These are phyloP conservation scores for Rhadina sibilatrix DNA, from an alignment of 2,113 vertebrate species.

Conservation along the genomic window DNA sequence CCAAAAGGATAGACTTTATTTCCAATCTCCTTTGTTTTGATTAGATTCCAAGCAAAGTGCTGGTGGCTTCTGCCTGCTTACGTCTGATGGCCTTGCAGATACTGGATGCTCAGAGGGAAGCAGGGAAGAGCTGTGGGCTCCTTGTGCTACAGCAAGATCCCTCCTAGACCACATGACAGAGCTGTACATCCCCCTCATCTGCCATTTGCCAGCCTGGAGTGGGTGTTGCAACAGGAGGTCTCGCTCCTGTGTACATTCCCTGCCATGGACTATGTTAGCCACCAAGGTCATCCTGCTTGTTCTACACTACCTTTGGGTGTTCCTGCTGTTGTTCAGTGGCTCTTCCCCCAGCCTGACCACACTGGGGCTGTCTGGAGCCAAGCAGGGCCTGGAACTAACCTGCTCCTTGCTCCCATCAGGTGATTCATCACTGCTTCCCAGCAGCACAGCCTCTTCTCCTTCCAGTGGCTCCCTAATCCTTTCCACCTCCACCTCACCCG, in stretches of 20 bases:
- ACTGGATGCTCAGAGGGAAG: neutral
- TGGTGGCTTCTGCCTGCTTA: neutral
- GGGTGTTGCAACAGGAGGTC: accelerated
- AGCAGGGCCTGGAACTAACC: neutral
- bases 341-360: neutral
- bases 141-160: neutral
- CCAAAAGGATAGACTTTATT: neutral
- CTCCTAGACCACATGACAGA: accelerated
- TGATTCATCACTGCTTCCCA: neutral
- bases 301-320: neutral
- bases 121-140: neutral
- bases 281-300: neutral
- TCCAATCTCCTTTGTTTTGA: neutral
- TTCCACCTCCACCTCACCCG: neutral
- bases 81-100: neutral
- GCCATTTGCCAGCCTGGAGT: accelerated
- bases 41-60: neutral
- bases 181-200: neutral
- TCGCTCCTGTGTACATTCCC: accelerated
- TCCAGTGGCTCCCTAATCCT: neutral
- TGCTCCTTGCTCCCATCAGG: neutral
- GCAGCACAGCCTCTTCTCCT: neutral
- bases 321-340: neutral
- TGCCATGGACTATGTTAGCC: neutral
- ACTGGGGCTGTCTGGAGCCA: accelerated